phyloP scores from a whole-genome alignment of 2,797 vertebrate genomes.

The Epinephelus coioides region DNA sequence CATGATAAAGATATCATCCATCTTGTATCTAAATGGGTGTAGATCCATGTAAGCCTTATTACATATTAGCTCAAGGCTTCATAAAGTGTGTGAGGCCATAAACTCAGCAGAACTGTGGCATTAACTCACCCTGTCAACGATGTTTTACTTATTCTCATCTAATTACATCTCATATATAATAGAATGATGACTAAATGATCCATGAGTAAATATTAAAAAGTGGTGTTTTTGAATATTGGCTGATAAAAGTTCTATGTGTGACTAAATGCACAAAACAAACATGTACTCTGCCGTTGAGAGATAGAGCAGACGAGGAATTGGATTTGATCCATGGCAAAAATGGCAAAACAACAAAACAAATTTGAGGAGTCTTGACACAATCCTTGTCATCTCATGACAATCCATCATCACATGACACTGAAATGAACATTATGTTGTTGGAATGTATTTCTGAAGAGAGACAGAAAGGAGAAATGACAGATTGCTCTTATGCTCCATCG shows the following conservation, averaged over 20 bases:
- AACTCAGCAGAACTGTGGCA: conserved; percentile 41
- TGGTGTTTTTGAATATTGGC: conserved; percentile 8
- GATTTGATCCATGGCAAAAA: neutral
- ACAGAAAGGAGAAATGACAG: conserved; percentile 10
- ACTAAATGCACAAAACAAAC: neutral
- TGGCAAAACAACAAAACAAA: neutral
- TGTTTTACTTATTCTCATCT: conserved; percentile 27
- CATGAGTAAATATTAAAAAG: conserved; percentile 12
- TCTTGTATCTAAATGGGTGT: conserved; percentile 60
- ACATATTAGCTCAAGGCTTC: conserved; percentile 55
- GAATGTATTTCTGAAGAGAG: conserved; percentile 1
- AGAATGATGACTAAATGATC: conserved; percentile 18
- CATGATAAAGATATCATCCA: conserved; percentile 65
- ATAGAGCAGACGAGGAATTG: neutral
- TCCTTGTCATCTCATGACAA: neutral
- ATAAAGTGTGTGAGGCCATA: conserved; percentile 55
- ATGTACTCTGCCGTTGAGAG: neutral
- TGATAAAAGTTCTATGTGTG: neutral
- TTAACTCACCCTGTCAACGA: conserved; percentile 23
- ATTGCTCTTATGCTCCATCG: neutral
- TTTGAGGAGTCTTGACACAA: neutral
- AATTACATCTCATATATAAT: conserved; percentile 40
- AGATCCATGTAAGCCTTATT: conserved; percentile 45
- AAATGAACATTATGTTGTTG: conserved; percentile 11
- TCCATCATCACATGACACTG: neutral